A percentile compares a stretch with the other conserved stretches of the same genome.
phyloP scores from a whole-genome alignment of 2,797 vertebrate genomes.

The Ctenopoma kingsleyae region DNA sequence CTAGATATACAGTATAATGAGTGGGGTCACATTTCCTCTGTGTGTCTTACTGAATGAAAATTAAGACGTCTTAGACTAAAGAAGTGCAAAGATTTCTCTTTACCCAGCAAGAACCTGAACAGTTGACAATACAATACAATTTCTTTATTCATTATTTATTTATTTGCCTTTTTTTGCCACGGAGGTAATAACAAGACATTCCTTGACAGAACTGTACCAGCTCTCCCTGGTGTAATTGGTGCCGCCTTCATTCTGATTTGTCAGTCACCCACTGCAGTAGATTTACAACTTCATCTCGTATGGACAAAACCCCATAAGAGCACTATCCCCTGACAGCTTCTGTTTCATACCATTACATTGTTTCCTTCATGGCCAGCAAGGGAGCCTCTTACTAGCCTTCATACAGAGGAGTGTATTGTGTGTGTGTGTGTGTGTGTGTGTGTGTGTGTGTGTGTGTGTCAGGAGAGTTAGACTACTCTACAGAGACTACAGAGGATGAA shows the following conservation, averaged over 20 bases:
- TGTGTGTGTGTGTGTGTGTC: background rate
- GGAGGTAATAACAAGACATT: slow-evolving; percentile 67
- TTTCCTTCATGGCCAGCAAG: slow-evolving; percentile 30
- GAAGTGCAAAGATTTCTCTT: slow-evolving; percentile 47
- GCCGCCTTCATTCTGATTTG: slow-evolving; percentile 65
- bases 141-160: slow-evolving; percentile 54
- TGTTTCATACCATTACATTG: slow-evolving; percentile 37
- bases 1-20: slow-evolving; percentile 11
- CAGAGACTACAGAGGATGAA: background rate
- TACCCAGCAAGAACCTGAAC: slow-evolving; percentile 54
- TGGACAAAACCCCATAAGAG: slow-evolving; percentile 45
- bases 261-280: slow-evolving; percentile 63
- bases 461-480: slow-evolving; percentile 6
- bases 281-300: slow-evolving; percentile 72
- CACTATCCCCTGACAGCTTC: slow-evolving; percentile 34
- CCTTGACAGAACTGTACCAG: slow-evolving; percentile 59
- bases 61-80: slow-evolving; percentile 6
- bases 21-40: background rate
- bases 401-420: too few relatives aligned
- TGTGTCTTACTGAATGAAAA: slow-evolving; percentile 6
- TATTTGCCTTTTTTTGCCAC: slow-evolving; percentile 27
- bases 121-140: slow-evolving; percentile 51
- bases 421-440: slow-evolving; percentile 5
- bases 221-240: slow-evolving; percentile 72
- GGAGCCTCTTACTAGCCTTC: background rate